Conservation (phyloP, 1,140 invertebrate genomes). For the Chymomyza costata region DNA sequence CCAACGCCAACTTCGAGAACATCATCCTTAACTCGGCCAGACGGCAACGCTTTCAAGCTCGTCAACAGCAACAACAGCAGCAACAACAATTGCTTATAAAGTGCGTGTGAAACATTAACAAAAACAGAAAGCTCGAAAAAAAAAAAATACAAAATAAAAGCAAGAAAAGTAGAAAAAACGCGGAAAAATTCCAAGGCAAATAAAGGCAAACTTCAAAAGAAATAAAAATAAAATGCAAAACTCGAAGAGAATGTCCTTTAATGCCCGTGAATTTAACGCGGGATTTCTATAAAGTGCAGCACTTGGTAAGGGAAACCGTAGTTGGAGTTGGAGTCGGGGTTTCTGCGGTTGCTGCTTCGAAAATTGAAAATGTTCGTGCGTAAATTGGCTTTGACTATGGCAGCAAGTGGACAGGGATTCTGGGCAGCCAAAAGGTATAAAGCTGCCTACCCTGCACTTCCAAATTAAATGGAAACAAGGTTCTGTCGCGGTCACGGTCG, state of each 20-base stretch:
- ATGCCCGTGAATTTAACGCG: slow-evolving; percentile 66
- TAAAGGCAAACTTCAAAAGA: slow-evolving; percentile 70
- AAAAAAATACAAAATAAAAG: slow-evolving; percentile 25
- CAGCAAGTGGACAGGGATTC: no score
- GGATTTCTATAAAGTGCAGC: slow-evolving; percentile 67
- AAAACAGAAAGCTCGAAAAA: slow-evolving; percentile 15
- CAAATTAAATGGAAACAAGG: slow-evolving; percentile 43
- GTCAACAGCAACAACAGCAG: slow-evolving; percentile 1
- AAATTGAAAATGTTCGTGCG: slow-evolving; percentile 71
- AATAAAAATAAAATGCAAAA: slow-evolving; percentile 51
- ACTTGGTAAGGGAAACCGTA: neutral
- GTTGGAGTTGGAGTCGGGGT: neutral
- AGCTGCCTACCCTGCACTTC: slow-evolving; percentile 22
- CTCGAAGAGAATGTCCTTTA: slow-evolving; percentile 54
- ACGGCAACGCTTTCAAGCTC: slow-evolving; percentile 30
- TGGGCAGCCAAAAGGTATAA: slow-evolving; percentile 28
- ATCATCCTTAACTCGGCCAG: slow-evolving; percentile 63
- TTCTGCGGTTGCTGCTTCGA: slow-evolving; percentile 51
- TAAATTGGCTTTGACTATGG: slow-evolving; percentile 61
- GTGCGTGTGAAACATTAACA: slow-evolving; percentile 73
- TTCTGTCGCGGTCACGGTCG: slow-evolving; percentile 12
- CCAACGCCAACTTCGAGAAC: slow-evolving; percentile 64
- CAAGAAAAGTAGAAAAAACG: slow-evolving; percentile 28
- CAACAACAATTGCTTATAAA: slow-evolving; percentile 71
- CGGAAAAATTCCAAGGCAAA: slow-evolving; percentile 45